Evolutionary conservation across 2,888 invertebrate species (phyloP).

Genomic region (Euzetes globulus): DNA sequence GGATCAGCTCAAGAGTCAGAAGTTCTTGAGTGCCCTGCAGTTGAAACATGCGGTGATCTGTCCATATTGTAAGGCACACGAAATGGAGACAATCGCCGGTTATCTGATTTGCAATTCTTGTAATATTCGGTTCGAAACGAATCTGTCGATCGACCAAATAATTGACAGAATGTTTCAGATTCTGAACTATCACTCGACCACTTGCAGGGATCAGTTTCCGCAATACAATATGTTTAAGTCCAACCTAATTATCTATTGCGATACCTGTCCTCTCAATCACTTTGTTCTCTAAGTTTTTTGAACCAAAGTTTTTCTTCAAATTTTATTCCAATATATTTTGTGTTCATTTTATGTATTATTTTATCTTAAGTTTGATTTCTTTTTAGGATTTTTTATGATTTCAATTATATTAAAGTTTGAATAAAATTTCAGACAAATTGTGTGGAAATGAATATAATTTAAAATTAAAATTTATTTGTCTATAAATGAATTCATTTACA

Average conservation of each 20-base stretch:
- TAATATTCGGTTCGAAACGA: conserved; percentile 1
- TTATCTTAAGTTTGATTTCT: too few species aligned
- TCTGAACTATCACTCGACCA: not conserved
- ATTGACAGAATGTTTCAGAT: not conserved
- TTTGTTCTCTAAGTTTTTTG: not conserved
- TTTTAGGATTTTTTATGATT: too few species aligned
- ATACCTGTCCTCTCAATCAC: conserved; percentile 16
- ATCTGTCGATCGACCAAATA: not conserved
- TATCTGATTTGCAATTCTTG: conserved; percentile 7
- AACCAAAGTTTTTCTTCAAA: conserved; percentile 19
- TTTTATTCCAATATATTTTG: conserved; percentile 30
- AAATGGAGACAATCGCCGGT: not conserved
- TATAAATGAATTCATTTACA: too few species aligned
- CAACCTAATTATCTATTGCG: conserved; percentile 9
- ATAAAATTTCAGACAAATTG: too few species aligned
- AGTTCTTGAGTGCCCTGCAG: not conserved
- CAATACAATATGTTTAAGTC: conserved; percentile 20
- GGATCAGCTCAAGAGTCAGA: conserved; percentile 4
- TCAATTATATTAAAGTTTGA: too few species aligned
- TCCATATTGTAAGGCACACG: conserved; percentile 1
- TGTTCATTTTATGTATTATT: too few species aligned
- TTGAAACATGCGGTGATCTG: not conserved
- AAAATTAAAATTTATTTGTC: too few species aligned
- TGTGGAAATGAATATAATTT: too few species aligned
- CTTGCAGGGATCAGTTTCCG: not conserved